These are phyloP conservation scores for Hexactinellida sp. DNA, from an alignment of 37 sponge, comb jelly and placozoan genomes.

Conservation along the genomic window DNA sequence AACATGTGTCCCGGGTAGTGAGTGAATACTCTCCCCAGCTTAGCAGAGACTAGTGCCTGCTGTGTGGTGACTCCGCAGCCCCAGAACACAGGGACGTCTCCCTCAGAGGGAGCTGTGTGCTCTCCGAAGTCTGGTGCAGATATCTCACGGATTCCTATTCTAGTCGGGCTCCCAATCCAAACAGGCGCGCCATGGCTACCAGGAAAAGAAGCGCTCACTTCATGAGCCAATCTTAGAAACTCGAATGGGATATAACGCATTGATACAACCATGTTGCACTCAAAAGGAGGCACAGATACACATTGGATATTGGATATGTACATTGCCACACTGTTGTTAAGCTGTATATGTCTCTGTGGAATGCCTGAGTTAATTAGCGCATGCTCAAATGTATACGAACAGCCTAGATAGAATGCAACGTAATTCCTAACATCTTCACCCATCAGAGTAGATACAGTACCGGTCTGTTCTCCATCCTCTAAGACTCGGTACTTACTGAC, in stretches of 20 bases:
- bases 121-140: conserved; percentile 28
- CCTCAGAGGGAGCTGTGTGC: neutral
- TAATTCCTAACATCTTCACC: neutral
- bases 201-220: conserved; percentile 23
- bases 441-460: neutral
- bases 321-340: conserved; percentile 37
- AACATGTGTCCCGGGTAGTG: conserved; percentile 84
- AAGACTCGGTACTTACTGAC: neutral
- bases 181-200: conserved; percentile 72
- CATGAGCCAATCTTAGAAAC: conserved; percentile 19
- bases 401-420: conserved; percentile 81
- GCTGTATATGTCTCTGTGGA: conserved; percentile 22
- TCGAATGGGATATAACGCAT: conserved; percentile 49
- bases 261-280: conserved; percentile 36
- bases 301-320: conserved; percentile 45
- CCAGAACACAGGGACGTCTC: conserved; percentile 83
- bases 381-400: conserved; percentile 72
- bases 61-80: conserved; percentile 71
- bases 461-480: neutral
- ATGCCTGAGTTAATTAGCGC: conserved; percentile 37
- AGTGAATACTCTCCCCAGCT: conserved; percentile 42
- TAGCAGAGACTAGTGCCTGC: conserved; percentile 29
- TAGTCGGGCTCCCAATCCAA: conserved; percentile 71
- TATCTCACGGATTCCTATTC: conserved; percentile 52
- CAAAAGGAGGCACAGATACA: conserved; percentile 24